Evolutionary conservation across 2,797 vertebrate species (phyloP), one percentile per base, ranked within the genome.

Genomic region (Halcyon chelicuti): DNA sequence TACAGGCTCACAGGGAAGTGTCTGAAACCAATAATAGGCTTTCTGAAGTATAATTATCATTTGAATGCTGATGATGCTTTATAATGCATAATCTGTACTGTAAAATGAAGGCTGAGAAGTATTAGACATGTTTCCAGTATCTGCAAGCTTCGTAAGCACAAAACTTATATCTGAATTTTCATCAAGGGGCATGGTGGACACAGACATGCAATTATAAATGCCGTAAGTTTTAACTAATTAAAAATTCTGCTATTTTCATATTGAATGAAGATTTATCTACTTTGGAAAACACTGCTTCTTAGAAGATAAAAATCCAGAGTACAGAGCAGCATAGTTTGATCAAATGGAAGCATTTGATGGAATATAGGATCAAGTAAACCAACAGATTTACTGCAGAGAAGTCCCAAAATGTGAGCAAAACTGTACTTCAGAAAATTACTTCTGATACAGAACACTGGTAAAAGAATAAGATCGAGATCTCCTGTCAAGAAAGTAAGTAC

Each of bases 21-120:
- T 91, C 26, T 67, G 46, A 75, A 86, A 82, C 26, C 80, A 91
- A 46, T 72, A 93, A 88, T 1, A 93, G 47, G 23, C 52, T 83
- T 89, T 90, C 78, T 63, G 57, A 93, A 82, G 39, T 58, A 16
- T 46, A 40, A 93, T 87, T 88, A 67, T 85, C 90, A 95, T 90
- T 88, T 91, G 51, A 93, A 91, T 66, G 26, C 25, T 75, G 61
- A 70, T 65, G 76, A 67, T 0, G 10, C 19, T 78, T 94, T 39
- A 33, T 52, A 85, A 87, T 70, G 57, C 29, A 63, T 37, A 66
- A 88, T 63, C n/a, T 31, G 22, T 49, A 42, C 23, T 62, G 47
- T 83, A 72, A 90, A 90, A 87, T 18, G 65, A 77, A 91, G 92
- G 33, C 19, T 66, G 29, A 1, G 57, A 85, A 81, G 42, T 52